Conservation (phyloP, 2,797 vertebrate genomes). For the Petrocephalus schoutedeni region DNA sequence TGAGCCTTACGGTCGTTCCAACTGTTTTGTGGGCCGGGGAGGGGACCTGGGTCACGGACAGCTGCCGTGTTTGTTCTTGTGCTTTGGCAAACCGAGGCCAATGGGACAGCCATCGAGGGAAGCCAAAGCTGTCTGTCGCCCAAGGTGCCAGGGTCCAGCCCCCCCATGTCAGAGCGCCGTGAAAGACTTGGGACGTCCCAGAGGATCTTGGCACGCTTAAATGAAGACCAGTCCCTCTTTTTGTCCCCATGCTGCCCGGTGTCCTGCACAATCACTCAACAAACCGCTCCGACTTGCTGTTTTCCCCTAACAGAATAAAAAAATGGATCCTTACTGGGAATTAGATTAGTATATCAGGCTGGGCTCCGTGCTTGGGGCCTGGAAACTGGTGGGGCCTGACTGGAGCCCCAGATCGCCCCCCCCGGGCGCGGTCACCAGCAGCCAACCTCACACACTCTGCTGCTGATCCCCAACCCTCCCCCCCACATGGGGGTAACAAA, state of each 20-base stretch:
- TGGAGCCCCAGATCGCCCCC: conserved; percentile 31
- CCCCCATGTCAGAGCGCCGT: neutral
- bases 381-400: conserved; percentile 45
- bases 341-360: neutral
- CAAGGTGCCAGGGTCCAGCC: neutral
- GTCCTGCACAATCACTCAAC: neutral
- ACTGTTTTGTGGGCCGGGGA: neutral
- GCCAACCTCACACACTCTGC: conserved; percentile 55
- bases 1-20: neutral
- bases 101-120: neutral
- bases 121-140: neutral
- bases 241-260: neutral
- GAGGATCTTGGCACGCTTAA: neutral
- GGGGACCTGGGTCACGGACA: conserved; percentile 40
- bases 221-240: conserved; percentile 4
- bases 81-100: neutral
- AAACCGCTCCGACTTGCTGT: neutral
- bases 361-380: neutral
- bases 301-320: neutral
- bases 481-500: neutral
- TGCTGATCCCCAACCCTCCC: neutral
- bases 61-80: conserved; percentile 11
- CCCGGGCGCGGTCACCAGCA: conserved; percentile 48
- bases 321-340: neutral
- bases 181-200: neutral